These are phyloP conservation scores for Pteria penguin DNA, from an alignment of 2,888 invertebrate species.

Conservation along the genomic window DNA sequence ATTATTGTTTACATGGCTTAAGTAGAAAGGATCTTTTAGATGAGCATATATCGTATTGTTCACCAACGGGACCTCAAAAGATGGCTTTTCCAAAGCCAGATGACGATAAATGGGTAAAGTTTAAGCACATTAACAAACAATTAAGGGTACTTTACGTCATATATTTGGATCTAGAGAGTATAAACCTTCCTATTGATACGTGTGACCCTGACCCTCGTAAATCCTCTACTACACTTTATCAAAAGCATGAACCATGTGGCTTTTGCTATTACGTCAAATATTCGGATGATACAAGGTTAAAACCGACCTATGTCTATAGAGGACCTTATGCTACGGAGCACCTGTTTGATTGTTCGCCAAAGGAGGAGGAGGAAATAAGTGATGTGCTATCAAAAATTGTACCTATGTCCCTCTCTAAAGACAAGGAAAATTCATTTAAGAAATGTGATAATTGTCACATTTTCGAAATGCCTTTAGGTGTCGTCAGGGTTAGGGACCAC, in stretches of 20 bases:
- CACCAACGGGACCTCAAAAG: constrained; percentile 6
- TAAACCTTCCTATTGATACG: background rate
- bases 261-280: constrained; percentile 18
- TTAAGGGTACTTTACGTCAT: constrained; percentile 11
- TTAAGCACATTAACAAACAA: constrained; percentile 15
- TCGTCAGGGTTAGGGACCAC: constrained; percentile 4
- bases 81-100: background rate
- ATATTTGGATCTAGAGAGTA: background rate
- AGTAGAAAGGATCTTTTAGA: background rate
- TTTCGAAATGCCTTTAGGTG: constrained; percentile 3
- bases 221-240: constrained; percentile 6
- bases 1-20: constrained; percentile 17
- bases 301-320: constrained; percentile 15
- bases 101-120: constrained; percentile 7
- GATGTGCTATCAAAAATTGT: background rate
- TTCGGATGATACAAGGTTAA: background rate
- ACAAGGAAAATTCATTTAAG: constrained; percentile 20
- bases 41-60: background rate
- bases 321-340: constrained; percentile 5
- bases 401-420: background rate
- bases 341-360: background rate
- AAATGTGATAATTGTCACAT: constrained; percentile 7
- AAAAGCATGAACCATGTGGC: constrained; percentile 4
- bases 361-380: constrained; percentile 16
- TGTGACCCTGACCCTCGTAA: constrained; percentile 1